A percentile compares a stretch with the other conserved stretches of the same genome.
Conservation (phyloP, 2,888 invertebrate species). For the Aleiodes leptofemur region DNA sequence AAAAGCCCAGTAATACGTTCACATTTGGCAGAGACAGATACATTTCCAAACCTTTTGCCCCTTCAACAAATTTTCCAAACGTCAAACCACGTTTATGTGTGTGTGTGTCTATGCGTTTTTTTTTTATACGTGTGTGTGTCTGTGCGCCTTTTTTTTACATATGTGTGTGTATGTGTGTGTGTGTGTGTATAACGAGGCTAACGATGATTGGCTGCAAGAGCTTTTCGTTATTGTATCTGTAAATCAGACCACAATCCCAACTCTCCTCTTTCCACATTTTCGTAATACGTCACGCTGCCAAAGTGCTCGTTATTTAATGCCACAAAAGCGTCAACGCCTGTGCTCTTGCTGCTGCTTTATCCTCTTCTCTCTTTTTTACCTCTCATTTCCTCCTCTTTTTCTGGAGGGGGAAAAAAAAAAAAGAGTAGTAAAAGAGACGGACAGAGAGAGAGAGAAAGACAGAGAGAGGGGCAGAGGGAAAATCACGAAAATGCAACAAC, state of each 20-base stretch:
- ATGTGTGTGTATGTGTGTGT: background rate
- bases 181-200: conserved; percentile 47
- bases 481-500: conserved; percentile 26
- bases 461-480: background rate
- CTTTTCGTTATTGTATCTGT: conserved; percentile 54
- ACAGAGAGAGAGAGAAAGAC: background rate
- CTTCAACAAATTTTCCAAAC: conserved; percentile 1
- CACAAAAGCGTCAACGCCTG: conserved; percentile 26
- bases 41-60: conserved; percentile 16
- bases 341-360: conserved; percentile 30
- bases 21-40: conserved; percentile 37
- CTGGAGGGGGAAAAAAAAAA: background rate
- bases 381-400: background rate
- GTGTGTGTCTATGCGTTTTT: background rate
- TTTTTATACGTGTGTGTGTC: too few relatives aligned
- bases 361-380: background rate
- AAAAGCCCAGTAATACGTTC: conserved; percentile 26
- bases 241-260: conserved; percentile 49
- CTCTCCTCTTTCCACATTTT: conserved; percentile 29
- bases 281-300: conserved; percentile 15
- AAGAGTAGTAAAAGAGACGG: too few relatives aligned
- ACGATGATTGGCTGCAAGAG: conserved; percentile 53
- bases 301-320: conserved; percentile 35
- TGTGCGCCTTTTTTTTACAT: too few relatives aligned
- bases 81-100: conserved; percentile 27